Evolutionary conservation across 92 coral and sea anemone genomes (phyloP), one percentile per base, ranked within the genome.

Genomic region (Heteractis magnifica): DNA sequence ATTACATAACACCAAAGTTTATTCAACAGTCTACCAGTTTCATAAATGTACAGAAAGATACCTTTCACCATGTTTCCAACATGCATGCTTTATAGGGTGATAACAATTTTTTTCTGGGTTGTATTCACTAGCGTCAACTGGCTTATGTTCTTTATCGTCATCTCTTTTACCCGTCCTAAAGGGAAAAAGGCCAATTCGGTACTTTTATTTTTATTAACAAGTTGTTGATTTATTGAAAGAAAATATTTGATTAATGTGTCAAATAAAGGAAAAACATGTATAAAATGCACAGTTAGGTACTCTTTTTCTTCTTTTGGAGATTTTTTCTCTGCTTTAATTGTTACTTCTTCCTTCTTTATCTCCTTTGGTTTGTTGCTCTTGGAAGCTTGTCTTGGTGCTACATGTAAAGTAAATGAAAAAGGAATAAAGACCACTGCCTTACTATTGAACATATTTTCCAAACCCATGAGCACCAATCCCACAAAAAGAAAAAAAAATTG

Each of bases 11-110:
- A 34, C 44, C 44, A 34, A 34, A 34, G 44, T n/a, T 70, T 70
- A 26, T 70, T 70, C 44, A 14, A 4, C 49, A 70, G 16, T 18
- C 21, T 20, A 26, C 13, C 7, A 19, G 10, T 20, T 12, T 6
- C 14, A 62, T 6, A 16, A 4, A 62, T 72, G 19, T 6, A 48
- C 5, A 49, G 52, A 26, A 16, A 72, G 86, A 48, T 75, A 97
- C 99, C 85, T 92, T 86, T 97, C 98, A 18, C 95, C 98, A 10
- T 89, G 90, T 77, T 88, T 92, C 99, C 99, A 97, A 70, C 99
- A 97, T 18, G 99, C 99, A 88, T 89, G 88, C 73, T 90, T 94
- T 23, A 94, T 89, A n/a, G 99, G 98, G 81, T 97, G 90, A 73
- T 97, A 97, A 52, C 88, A 71, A 77, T 94, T 97, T 86, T 88